A percentile compares a stretch with the other conserved stretches of the same genome.
phyloP scores from a whole-genome alignment of 2,797 vertebrate genomes.

The Ctenopoma multispine region DNA sequence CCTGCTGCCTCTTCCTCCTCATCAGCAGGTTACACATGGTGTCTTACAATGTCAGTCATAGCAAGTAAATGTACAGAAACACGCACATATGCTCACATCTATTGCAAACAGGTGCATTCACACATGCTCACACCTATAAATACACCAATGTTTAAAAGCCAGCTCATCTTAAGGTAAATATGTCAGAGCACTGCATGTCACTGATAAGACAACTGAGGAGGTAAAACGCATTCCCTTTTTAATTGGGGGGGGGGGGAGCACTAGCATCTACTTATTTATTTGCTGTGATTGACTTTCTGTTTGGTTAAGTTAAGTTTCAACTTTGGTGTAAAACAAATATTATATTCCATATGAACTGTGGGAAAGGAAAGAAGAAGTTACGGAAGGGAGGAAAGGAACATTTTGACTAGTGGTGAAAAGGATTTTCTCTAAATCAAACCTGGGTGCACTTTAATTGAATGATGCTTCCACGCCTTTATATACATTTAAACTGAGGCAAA shows the following conservation, averaged over 20 bases:
- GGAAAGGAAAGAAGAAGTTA: conserved; percentile 30
- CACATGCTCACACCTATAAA: conserved; percentile 55
- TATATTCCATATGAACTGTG: conserved; percentile 43
- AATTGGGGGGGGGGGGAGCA: conserved; percentile 35
- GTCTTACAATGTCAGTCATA: conserved; percentile 61
- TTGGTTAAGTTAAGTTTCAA: conserved; percentile 64
- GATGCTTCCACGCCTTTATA: conserved; percentile 16
- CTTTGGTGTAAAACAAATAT: conserved; percentile 68
- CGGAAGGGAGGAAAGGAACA: conserved; percentile 3
- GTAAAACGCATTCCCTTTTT: conserved; percentile 33
- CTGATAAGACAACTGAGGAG: conserved; percentile 75
- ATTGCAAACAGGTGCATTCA: conserved; percentile 41
- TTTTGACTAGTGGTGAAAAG: no score
- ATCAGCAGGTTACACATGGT: conserved; percentile 45
- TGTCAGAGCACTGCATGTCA: conserved; percentile 65
- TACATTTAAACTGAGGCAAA: conserved; percentile 30
- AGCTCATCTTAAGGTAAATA: conserved; percentile 71
- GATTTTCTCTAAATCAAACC: conserved; percentile 43
- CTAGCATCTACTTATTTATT: conserved; percentile 70
- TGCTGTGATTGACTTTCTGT: conserved; percentile 78
- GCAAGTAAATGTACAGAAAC: conserved; percentile 17
- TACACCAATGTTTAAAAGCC: conserved; percentile 56
- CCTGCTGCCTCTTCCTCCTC: conserved; percentile 27
- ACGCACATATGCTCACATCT: conserved; percentile 1
- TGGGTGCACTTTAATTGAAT: conserved; percentile 24